These are phyloP conservation scores for Microplitis mediator DNA, from an alignment of 1,140 invertebrate genomes.

Conservation along the genomic window DNA sequence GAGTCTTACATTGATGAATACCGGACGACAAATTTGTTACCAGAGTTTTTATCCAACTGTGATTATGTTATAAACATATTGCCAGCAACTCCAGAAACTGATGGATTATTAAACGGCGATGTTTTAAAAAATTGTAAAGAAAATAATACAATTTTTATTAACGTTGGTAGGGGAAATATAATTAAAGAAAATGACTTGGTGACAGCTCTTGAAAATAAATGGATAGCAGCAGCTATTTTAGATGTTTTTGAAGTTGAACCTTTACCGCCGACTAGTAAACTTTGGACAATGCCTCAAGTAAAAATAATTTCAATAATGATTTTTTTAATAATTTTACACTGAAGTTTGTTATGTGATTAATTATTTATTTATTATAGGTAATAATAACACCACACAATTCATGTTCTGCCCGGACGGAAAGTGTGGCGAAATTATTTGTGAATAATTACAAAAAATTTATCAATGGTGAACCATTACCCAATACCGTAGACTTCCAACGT, in stretches of 20 bases:
- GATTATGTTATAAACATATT: constrained; percentile 68
- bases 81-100: constrained; percentile 63
- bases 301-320: constrained; percentile 20
- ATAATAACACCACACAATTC: constrained; percentile 67
- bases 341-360: not conserved
- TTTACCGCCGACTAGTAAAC: constrained; percentile 56
- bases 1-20: constrained; percentile 42
- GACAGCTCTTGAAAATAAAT: constrained; percentile 63
- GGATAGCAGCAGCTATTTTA: constrained; percentile 66
- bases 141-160: constrained; percentile 63
- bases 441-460: constrained; percentile 53
- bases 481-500: constrained; percentile 38
- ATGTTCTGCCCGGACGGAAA: constrained; percentile 52
- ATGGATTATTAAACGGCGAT: constrained; percentile 60
- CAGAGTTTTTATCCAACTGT: constrained; percentile 58
- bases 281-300: constrained; percentile 64
- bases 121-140: constrained; percentile 56
- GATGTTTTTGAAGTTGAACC: constrained; percentile 69
- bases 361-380: constrained; percentile 49
- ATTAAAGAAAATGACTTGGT: constrained; percentile 64
- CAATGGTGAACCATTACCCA: constrained; percentile 37
- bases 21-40: constrained; percentile 50
- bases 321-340: too few relatives aligned
- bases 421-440: constrained; percentile 56
- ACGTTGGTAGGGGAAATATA: constrained; percentile 66